Base-by-base conservation (phyloP, 2,113 vertebrate genomes). In the Platichthys flesus region DNA sequence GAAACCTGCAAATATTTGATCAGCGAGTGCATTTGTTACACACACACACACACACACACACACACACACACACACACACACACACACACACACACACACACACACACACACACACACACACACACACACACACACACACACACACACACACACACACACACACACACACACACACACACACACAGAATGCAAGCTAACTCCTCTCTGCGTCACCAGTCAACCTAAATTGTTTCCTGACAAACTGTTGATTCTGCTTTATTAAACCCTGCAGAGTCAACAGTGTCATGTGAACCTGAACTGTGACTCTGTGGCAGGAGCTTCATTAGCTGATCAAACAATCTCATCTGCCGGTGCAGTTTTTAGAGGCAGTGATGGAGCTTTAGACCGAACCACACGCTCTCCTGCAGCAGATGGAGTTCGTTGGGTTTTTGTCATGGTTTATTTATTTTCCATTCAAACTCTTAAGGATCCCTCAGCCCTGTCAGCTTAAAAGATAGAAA, bases 1-100 rank as follows among this genome's bases (percentile, higher is more conserved):
- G 57, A 69, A 65, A 65, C 42, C 59, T 18, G 13, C 58, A 67
- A 88, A 86, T 85, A 83, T 88, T 81, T 71, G 57, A 67, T 67
- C 68, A 74, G 73, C 42, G 18, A 59, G 20, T 66, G 20, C 59
- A 56, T 51, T 16, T 56, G 15, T 18, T 16, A 24, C 49, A 20
- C 20, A 37, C 28, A 7, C 26, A 52, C 7, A 45, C 18, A 3
- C 15, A 20, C 45, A 9, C 9, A 37, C 9, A 37, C n/a, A 10
- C n/a, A 52, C 47, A 69, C 59, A 45, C 23, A 15, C 15, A 20
- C 45, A 13, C 26, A 3, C 26, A 28, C 28, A 4, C 28, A 28
- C 28, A 28, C 26, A 28, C 9, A 37, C 45, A 4, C 28, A 28
- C 28, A 28, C 28, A 28, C 28, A 28, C 28, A 28, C 28, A 28